Conservation (phyloP, 2,113 vertebrate species). For the Macaca mulatta region DNA sequence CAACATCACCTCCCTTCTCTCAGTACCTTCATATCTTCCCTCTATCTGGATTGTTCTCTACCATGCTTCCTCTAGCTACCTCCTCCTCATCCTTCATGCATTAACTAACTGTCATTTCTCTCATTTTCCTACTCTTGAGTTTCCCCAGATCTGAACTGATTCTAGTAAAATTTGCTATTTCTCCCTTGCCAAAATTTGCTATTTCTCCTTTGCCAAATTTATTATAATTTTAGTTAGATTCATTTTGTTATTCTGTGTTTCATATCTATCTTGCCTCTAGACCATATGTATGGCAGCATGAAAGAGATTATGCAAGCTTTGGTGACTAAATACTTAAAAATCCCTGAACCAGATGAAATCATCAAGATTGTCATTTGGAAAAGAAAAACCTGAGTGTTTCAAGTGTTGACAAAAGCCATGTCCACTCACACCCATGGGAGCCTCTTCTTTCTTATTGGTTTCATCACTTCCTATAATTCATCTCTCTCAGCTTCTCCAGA, state of each 20-base stretch:
- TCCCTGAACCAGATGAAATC: background rate
- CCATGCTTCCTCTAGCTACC: accelerated
- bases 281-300: background rate
- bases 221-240: background rate
- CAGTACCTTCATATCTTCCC: background rate
- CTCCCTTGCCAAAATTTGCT: background rate
- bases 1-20: background rate
- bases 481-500: background rate
- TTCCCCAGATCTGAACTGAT: background rate
- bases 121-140: background rate
- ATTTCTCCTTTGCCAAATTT: background rate
- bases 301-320: accelerated
- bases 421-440: background rate
- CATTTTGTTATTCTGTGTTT: background rate
- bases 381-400: background rate
- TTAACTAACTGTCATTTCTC: background rate
- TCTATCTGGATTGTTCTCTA: background rate
- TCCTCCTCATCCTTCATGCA: accelerated
- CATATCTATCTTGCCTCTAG: background rate
- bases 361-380: no score
- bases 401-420: background rate
- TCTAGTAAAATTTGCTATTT: background rate
- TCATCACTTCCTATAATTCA: background rate
- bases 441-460: background rate
- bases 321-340: background rate